Conservation (phyloP, 2,888 invertebrate species). For the Eristalis intricaria region DNA sequence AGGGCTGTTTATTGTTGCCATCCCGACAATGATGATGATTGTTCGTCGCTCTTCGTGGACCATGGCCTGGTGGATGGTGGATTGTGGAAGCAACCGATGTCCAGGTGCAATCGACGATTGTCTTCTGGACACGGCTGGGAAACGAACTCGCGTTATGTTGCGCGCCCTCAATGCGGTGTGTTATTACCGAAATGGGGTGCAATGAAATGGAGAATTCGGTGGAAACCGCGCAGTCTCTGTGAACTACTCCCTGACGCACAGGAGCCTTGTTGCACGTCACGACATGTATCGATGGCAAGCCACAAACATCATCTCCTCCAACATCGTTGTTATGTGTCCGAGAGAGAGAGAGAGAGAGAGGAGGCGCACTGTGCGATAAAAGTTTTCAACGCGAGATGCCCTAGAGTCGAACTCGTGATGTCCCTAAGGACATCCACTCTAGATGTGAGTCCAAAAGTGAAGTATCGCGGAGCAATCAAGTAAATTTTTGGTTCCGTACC, state of each 20-base stretch:
- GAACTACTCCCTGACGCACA: slow-evolving; percentile 68
- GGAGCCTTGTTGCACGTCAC: slow-evolving; percentile 58
- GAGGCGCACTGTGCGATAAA: slow-evolving; percentile 51
- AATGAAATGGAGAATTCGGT: slow-evolving; percentile 50
- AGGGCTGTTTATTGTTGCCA: slow-evolving; percentile 68
- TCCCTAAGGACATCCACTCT: slow-evolving; percentile 75
- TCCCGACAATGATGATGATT: slow-evolving; percentile 48
- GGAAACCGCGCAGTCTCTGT: slow-evolving; percentile 34
- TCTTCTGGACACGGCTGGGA: slow-evolving; percentile 48
- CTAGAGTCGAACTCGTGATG: slow-evolving; percentile 79
- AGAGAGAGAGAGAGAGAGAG: too few relatives aligned
- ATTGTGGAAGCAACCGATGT: slow-evolving; percentile 13
- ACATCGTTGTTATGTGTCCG: not conserved
- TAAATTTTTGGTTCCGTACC: slow-evolving; percentile 35
- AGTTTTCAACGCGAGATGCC: slow-evolving; percentile 76
- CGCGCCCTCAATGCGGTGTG: not conserved
- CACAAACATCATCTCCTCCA: not conserved
- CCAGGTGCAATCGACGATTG: slow-evolving; percentile 47
- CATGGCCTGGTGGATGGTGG: slow-evolving; percentile 6
- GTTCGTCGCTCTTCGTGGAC: slow-evolving; percentile 19
- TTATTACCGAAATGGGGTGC: slow-evolving; percentile 63
- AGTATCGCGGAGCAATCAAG: slow-evolving; percentile 19
- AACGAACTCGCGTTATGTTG: slow-evolving; percentile 22
- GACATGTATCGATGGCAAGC: slow-evolving; percentile 40
- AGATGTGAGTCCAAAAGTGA: slow-evolving; percentile 38